Conservation (phyloP, 2,888 invertebrate genomes). For the Tinea trinotella region DNA sequence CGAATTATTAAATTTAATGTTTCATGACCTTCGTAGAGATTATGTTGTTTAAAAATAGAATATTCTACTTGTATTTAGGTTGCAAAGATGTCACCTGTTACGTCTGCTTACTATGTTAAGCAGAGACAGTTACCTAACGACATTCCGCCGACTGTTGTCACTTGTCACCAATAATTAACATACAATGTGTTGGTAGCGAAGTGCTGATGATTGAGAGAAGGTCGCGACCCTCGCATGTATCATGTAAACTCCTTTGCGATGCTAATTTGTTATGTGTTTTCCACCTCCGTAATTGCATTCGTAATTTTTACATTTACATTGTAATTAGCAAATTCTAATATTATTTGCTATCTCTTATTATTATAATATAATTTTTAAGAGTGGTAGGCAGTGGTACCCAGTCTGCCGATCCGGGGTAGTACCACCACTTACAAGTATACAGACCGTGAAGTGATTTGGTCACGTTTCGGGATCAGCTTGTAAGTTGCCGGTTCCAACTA, state of each 20-base stretch:
- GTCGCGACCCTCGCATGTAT: slow-evolving; percentile 37
- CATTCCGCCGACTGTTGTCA: slow-evolving; percentile 25
- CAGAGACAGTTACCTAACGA: slow-evolving; percentile 2
- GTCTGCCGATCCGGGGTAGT: no score
- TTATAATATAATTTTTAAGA: no score
- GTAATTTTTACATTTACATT: neutral
- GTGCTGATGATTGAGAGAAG: slow-evolving; percentile 29
- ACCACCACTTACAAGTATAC: no score
- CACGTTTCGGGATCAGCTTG: no score
- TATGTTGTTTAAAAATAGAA: neutral
- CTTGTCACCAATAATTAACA: slow-evolving; percentile 51
- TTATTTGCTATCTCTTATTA: no score
- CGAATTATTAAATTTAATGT: neutral
- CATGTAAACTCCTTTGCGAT: slow-evolving; percentile 16
- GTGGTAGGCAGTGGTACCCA: no score
- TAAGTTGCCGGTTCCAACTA: no score
- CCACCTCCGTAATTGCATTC: neutral
- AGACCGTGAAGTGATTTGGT: no score
- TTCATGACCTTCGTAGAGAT: neutral
- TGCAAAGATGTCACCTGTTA: neutral
- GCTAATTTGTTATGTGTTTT: neutral
- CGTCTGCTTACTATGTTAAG: neutral
- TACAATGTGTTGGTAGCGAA: slow-evolving; percentile 64
- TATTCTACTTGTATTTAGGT: neutral
- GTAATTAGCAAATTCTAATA: neutral